Evolutionary conservation across 2,113 vertebrate species (phyloP).

Genomic region (Leptocoma aspasia): DNA sequence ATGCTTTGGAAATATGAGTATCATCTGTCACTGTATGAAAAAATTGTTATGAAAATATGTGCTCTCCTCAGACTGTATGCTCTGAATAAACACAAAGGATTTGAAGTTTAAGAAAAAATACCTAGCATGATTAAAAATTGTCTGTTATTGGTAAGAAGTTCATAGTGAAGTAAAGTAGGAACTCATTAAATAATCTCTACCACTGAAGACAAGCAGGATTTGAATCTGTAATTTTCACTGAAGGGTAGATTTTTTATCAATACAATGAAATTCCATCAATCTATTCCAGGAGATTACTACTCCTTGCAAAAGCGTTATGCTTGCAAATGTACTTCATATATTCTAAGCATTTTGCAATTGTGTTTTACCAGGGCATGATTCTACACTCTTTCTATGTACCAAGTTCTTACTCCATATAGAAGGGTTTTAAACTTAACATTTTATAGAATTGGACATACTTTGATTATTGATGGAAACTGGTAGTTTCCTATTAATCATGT

Average conservation of each 20-base stretch:
- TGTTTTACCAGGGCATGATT: not conserved
- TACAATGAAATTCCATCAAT: not conserved
- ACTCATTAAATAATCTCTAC: not conserved
- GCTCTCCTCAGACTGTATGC: not conserved
- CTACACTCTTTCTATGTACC: not conserved
- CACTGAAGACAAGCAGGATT: not conserved
- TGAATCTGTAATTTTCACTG: not conserved
- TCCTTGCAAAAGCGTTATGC: not conserved
- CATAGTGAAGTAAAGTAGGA: not conserved
- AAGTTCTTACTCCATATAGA: not conserved
- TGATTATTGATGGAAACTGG: not conserved
- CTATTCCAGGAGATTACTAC: not conserved
- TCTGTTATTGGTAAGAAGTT: not conserved
- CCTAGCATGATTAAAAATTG: not conserved
- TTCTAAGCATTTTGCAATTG: not conserved
- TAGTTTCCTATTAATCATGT: not conserved
- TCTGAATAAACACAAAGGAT: not conserved
- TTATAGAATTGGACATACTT: not conserved
- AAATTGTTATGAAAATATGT: not conserved
- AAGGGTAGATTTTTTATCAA: not conserved
- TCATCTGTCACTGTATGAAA: slow-evolving; percentile 32
- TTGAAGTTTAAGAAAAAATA: not conserved
- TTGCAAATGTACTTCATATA: not conserved
- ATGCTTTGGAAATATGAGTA: slow-evolving; percentile 1
- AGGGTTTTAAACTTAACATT: not conserved